phyloP scores from a whole-genome alignment of 2,113 vertebrate genomes.

The Spea multiplicata region DNA sequence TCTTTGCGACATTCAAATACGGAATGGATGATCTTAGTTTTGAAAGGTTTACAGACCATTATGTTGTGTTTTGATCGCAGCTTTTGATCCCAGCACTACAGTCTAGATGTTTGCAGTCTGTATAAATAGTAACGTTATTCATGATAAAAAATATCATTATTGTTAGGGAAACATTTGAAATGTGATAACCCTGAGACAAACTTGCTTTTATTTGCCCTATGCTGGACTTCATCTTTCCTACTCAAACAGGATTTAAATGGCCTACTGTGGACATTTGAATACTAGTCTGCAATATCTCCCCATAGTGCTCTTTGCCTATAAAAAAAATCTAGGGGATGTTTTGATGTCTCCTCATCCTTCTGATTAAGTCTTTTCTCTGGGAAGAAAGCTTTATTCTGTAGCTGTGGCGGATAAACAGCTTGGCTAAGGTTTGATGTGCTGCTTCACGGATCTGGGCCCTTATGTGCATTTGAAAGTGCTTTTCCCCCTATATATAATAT shows the following conservation, averaged over 20 bases:
- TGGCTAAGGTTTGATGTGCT: conserved; percentile 80
- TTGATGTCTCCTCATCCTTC: conserved; percentile 79
- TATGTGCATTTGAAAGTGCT: conserved; percentile 73
- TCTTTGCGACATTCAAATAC: too few relatives aligned
- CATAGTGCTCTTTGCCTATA: conserved; percentile 27
- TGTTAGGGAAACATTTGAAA: too few relatives aligned
- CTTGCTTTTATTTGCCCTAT: not conserved
- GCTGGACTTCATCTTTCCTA: not conserved
- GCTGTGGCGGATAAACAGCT: conserved; percentile 79
- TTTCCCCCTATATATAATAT: not conserved
- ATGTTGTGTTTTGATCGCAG: too few relatives aligned
- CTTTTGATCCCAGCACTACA: too few relatives aligned
- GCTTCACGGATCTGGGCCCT: conserved; percentile 76
- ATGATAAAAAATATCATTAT: too few relatives aligned
- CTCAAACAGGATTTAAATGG: not conserved
- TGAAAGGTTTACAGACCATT: too few relatives aligned
- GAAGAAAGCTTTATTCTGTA: conserved; percentile 77
- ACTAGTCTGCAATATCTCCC: conserved; percentile 30
- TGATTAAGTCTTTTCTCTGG: conserved; percentile 64
- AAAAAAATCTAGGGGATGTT: conserved; percentile 55
- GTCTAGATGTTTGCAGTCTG: too few relatives aligned
- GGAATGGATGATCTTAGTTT: too few relatives aligned
- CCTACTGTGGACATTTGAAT: not conserved
- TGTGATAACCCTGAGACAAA: not conserved
- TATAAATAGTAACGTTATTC: too few relatives aligned